Evolutionary conservation across 1,140 invertebrate species (phyloP), one percentile per base, ranked within the genome.

Genomic region (Trypoxylus dichotomus): DNA sequence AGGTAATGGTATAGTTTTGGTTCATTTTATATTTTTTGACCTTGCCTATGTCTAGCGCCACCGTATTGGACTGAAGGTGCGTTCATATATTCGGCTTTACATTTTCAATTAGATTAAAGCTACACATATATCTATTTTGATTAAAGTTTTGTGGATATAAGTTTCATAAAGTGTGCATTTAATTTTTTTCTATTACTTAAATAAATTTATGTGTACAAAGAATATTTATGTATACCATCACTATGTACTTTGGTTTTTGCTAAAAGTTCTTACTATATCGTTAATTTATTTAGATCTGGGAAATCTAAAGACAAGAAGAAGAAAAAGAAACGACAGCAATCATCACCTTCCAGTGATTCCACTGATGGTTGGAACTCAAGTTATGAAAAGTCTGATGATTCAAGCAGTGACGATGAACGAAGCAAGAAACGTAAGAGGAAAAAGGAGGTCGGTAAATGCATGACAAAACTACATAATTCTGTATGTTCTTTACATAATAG

Each of bases 31-130:
- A 74, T 73, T 77, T 77, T 77, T 73, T 77, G 42, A 82, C 80
- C 80, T 83, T 83, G 81, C 81, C 78, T 80, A 83, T 83, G 83
- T 84, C 82, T 84, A 84, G 83, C 83, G 79, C 76, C 78, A 79
- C 81, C 81, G 41, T 63, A 71, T 79, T 80, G 81, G 80, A 82
- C 79, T 79, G 80, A 84, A 84, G 83, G 83, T 83, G 83, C 83
- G 83, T 84, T 82, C 77, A 82, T 79, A 77, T 41, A 77, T 76
- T 74, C 60, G 73, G 76, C 68, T 68, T 77, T 77, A 77, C 76
- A 41, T 77, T 68, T 77, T 32, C 68, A 54, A 71, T 77, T 54
- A 77, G 41, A 71, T 77, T 77, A 54, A 37, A 77, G 76, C 29
- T 71, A 60, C 19, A 68, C 60, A 29, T 13, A 19, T 58, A 27